A percentile compares a stretch with the other conserved stretches of the same genome.
These are phyloP conservation scores for Drosophila ambigua DNA, from an alignment of 1,140 invertebrate species.

Conservation along the genomic window DNA sequence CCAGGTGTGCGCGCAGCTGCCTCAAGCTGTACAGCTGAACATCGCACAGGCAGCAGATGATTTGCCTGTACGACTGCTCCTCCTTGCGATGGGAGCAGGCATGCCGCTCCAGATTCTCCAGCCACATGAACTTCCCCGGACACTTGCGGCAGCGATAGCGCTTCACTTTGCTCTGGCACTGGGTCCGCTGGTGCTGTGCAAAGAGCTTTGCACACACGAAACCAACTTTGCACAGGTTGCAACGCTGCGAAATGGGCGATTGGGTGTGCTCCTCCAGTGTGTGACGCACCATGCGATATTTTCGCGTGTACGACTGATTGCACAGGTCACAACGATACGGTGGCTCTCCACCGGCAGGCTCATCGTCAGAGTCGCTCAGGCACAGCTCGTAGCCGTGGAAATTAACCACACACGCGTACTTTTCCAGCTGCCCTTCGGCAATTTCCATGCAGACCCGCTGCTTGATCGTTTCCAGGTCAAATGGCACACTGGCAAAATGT, in stretches of 20 bases:
- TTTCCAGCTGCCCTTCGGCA: constrained; percentile 30
- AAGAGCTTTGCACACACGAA: constrained; percentile 61
- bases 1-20: constrained; percentile 51
- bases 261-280: constrained; percentile 58
- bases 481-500: constrained; percentile 25
- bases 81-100: constrained; percentile 39
- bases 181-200: constrained; percentile 54
- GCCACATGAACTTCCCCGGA: constrained; percentile 76
- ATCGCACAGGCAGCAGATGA: constrained; percentile 60
- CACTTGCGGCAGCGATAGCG: constrained; percentile 59
- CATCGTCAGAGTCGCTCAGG: constrained; percentile 71
- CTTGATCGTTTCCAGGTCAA: constrained; percentile 40
- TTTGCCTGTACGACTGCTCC: constrained; percentile 11
- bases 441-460: constrained; percentile 51
- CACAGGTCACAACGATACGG: constrained; percentile 60
- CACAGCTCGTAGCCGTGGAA: constrained; percentile 69
- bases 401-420: constrained; percentile 63
- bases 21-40: constrained; percentile 34
- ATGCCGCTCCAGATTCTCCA: constrained; percentile 64
- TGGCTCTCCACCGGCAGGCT: constrained; percentile 2
- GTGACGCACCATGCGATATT: constrained; percentile 62
- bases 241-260: constrained; percentile 36
- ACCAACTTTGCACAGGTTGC: constrained; percentile 61
- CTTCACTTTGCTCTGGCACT: constrained; percentile 57
- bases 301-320: constrained; percentile 42